These are phyloP conservation scores for Geopemphigus sp. DNA, from an alignment of 1,140 invertebrate genomes.

Conservation along the genomic window DNA sequence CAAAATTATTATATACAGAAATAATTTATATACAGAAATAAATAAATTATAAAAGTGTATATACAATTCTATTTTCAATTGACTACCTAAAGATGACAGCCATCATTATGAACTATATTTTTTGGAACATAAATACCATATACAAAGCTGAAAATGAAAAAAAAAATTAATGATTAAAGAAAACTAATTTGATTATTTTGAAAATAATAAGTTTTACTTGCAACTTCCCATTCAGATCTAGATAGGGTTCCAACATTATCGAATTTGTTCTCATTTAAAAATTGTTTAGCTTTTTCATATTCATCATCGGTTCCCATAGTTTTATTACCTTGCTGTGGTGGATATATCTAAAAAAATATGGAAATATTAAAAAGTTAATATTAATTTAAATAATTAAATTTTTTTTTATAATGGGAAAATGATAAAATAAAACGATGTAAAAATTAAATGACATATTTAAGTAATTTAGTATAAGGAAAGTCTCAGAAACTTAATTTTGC, in stretches of 20 bases:
- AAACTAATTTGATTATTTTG: conserved; percentile 50
- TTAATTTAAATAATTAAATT: too few species aligned
- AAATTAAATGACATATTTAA: too few species aligned
- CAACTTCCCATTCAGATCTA: conserved; percentile 89
- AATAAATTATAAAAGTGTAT: background rate
- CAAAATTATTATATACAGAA: background rate
- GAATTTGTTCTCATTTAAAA: conserved; percentile 59
- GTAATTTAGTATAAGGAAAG: too few species aligned
- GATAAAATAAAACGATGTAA: too few species aligned
- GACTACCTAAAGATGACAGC: background rate
- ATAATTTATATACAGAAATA: background rate
- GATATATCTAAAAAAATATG: conserved; percentile 62
- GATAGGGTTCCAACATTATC: conserved; percentile 77
- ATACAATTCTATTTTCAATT: background rate
- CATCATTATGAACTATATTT: conserved; percentile 55
- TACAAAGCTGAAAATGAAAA: conserved; percentile 71
- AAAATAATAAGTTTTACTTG: conserved; percentile 66
- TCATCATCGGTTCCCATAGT: conserved; percentile 65
- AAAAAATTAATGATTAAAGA: conserved; percentile 52
- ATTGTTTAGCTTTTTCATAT: conserved; percentile 71
- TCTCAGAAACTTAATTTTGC: too few species aligned
- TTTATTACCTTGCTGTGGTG: conserved; percentile 59
- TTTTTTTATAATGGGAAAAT: too few species aligned
- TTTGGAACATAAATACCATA: conserved; percentile 80
- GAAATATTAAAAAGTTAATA: background rate